Evolutionary conservation across 1,140 invertebrate genomes (phyloP), one percentile per base, ranked within the genome.

Genomic region (Drosophila repleta): DNA sequence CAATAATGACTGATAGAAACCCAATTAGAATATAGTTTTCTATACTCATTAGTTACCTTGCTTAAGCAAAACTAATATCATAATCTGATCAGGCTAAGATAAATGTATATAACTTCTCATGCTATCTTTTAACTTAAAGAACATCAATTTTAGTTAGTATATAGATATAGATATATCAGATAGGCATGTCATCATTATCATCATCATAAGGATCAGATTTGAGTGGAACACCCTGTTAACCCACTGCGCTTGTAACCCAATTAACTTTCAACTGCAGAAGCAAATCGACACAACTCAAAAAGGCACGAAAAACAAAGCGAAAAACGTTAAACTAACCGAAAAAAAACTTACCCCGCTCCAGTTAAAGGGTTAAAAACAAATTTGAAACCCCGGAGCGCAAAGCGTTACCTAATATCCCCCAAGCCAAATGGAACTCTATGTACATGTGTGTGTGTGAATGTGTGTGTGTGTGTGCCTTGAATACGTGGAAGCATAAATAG

Each of bases 401-500:
- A 60, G 29, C 67, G 66, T 87, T 88, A 87, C 78, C 78, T 82
- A 81, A 85, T 85, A 82, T 68, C 51, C 24, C 64, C 24, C 64
- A 37, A 2, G 24, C 24, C 68, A 37, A 2, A 35, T 53, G 26
- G 46, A 48, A 46, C 48, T 57, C 52, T 65, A 48, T 24, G 39
- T 6, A 45, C 21, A 21, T 29, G 55, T 45, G 35, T 51, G 37
- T 45, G 20, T 56, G 41, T 62, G 57, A 65, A 43, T 57, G 46
- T 48, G 39, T 61, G 24, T 68, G 37, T 65, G 48, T 65, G 63
- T 53, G 51, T 58, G 51, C 32, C 17, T 17, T 11, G 51, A 76
- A 90, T 89, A 90, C 85, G 67, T 80, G 76, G 87, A 90, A 90
- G 68, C 79, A 75, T 90, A 90, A 90, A 90, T 90, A 90, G 87